Base-by-base conservation (phyloP, 2,888 invertebrate genomes). In the Idaea dimidiata region DNA sequence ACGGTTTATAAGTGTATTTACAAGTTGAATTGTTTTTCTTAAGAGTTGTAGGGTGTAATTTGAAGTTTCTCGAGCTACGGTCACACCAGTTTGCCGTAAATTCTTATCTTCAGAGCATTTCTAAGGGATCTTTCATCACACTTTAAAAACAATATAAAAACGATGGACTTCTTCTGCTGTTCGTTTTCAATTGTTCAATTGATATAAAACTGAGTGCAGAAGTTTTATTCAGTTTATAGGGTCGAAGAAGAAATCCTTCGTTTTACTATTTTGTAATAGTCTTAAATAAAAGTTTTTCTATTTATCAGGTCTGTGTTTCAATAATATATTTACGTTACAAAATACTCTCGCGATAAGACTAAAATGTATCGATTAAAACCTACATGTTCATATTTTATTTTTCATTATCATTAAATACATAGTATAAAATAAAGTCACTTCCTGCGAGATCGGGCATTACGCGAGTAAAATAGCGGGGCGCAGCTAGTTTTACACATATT, bases 1-100 rank as follows among this genome's bases (percentile, higher is more conserved):
- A 77, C 74, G 70, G 68, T 69, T 66, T 70, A 72, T 76, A 79
- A 80, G 74, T 77, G 72, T 76, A 75, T 82, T 82, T 73, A 72
- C 73, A 81, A 83, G 78, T 82, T 81, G 78, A 78, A 83, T 84
- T 84, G 79, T 82, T 75, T 82, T 79, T 74, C 72, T 69, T 60
- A 60, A 62, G 64, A 84, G 76, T 79, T 79, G 74, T 72, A 72
- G 77, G 76, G 73, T 77, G 77, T 80, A 77, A 84, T 85, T 81
- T 80, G 74, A 85, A 86, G 79, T 86, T 81, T 68, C 76, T 75
- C 74, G 73, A 70, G 72, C 62, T 60, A 43, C 61, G 43, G 60
- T 67, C 54, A 65, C 63, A 67, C 67, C 57, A 24, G n/a, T 32
- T 16, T 33, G 17, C 16, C 54, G 17, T 55, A 58, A 58, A 16